Conservation (phyloP, 2,797 vertebrate species). For the Lophius americanus region DNA sequence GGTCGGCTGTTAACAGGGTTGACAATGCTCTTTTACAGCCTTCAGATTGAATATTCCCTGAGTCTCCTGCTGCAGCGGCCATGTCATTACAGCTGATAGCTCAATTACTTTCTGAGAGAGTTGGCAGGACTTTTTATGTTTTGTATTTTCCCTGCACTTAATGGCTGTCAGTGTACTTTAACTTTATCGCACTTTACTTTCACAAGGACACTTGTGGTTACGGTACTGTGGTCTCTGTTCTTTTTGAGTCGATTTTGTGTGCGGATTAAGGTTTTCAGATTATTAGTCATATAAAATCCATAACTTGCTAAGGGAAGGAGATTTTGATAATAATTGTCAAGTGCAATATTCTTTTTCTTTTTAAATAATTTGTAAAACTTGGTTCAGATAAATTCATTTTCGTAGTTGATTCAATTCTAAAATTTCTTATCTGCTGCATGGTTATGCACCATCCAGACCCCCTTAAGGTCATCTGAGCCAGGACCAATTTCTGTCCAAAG, state of each 20-base stretch:
- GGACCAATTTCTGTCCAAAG: no score
- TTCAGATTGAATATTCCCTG: conserved; percentile 83
- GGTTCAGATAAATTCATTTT: no score
- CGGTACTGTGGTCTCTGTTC: conserved; percentile 5
- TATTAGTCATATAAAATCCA: conserved; percentile 20
- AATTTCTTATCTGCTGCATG: no score
- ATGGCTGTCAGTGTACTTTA: conserved; percentile 56
- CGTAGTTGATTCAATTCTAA: no score
- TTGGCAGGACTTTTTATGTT: conserved; percentile 71
- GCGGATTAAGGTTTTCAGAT: conserved; percentile 9
- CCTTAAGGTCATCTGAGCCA: no score
- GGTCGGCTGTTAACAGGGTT: conserved; percentile 81
- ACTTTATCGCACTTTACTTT: conserved; percentile 40
- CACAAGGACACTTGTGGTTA: conserved; percentile 49
- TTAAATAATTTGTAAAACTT: no score
- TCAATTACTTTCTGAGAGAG: conserved; percentile 75
- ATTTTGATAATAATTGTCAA: not conserved
- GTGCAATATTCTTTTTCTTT: no score
- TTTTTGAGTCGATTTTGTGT: conserved; percentile 5
- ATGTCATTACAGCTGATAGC: conserved; percentile 81
- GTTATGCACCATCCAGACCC: no score
- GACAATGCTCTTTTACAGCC: conserved; percentile 84
- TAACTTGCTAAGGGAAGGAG: conserved; percentile 21
- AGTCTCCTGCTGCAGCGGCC: conserved; percentile 66
- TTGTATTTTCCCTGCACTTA: conserved; percentile 65